Percentiles rank a stretch among this genome's conserved stretches.
Evolutionary conservation across 2,888 invertebrate genomes (phyloP).

Genomic region (Leucophenga montana): DNA sequence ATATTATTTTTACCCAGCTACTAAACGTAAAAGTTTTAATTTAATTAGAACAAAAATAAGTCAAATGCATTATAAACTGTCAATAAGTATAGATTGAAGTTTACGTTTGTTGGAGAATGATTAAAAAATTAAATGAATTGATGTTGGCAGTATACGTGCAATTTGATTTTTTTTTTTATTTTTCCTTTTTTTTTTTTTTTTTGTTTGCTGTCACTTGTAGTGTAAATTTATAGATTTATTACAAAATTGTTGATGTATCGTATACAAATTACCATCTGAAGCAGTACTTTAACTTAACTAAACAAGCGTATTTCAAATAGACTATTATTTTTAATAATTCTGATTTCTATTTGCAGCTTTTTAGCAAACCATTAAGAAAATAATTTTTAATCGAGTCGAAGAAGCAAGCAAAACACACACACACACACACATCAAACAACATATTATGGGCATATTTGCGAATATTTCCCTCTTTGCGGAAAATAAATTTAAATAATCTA

Average conservation of each 20-base stretch:
- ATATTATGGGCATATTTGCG: too few species aligned
- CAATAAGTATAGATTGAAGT: too few species aligned
- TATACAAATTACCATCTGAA: too few species aligned
- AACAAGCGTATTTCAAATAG: background rate
- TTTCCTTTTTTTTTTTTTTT: background rate
- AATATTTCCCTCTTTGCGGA: too few species aligned
- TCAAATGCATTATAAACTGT: background rate
- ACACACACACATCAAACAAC: too few species aligned
- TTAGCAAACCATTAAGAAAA: background rate
- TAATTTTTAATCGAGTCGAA: background rate
- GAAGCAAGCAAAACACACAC: too few species aligned
- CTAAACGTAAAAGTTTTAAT: background rate
- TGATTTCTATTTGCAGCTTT: background rate
- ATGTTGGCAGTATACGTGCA: background rate
- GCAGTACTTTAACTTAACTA: background rate
- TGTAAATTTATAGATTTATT: too few species aligned
- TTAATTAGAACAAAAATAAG: background rate
- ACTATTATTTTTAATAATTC: background rate
- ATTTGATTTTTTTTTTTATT: background rate
- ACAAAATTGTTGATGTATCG: too few species aligned
- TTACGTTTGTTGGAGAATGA: too few species aligned
- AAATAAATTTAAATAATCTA: background rate
- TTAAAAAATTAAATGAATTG: slow-evolving; percentile 6
- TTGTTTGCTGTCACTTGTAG: too few species aligned
- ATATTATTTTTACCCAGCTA: slow-evolving; percentile 2